Evolutionary conservation across 2,888 invertebrate genomes (phyloP), one percentile per base, ranked within the genome.

Genomic region (Drepanosiphum platanoidis): DNA sequence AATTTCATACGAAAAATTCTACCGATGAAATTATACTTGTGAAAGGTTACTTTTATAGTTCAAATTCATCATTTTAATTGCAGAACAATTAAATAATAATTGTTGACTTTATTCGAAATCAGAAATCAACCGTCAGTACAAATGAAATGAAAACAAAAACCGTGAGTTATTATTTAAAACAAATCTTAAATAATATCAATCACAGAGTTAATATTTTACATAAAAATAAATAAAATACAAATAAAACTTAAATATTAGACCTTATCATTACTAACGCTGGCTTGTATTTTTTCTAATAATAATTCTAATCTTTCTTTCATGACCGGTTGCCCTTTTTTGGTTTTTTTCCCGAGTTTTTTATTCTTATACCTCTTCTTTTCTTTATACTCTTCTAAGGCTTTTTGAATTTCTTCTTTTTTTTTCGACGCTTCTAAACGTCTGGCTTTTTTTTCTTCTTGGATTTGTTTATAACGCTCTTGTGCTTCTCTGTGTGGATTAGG

Each of bases 261-360:
- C n/a, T 80, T 30, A 42, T 30, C 88, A 91, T 91, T 84, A 58
- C 52, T 5, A 36, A 84, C 11, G 11, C 11, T 68, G 58, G 77
- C 39, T 89, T 95, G 93, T 88, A 96, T 95, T 90, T 95, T 93
- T 88, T 95, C 94, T 27, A 95, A 90, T 81, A 97, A 90, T 88
- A 95, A 89, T 90, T 96, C 93, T 89, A 96, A 91, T 88, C 96
- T 91, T 82, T 94, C 94, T 86, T 93, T 94, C 96, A 97, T 96
- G 2, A 96, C 90, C 0, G 96, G 96, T 89, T 97, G 96, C 0
- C 96, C 96, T 88, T 92, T 94, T 88, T 92, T 94, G 0, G 94
- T 96, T 89, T 93, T 95, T 89, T 93, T 94, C 75, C 93, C 94
- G 68, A 96, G 90, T 87, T 93, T 93, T 90, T 94, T 95, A 87